These are phyloP conservation scores for Ophion ventricosus DNA, from an alignment of 2,888 invertebrate genomes.

Conservation along the genomic window DNA sequence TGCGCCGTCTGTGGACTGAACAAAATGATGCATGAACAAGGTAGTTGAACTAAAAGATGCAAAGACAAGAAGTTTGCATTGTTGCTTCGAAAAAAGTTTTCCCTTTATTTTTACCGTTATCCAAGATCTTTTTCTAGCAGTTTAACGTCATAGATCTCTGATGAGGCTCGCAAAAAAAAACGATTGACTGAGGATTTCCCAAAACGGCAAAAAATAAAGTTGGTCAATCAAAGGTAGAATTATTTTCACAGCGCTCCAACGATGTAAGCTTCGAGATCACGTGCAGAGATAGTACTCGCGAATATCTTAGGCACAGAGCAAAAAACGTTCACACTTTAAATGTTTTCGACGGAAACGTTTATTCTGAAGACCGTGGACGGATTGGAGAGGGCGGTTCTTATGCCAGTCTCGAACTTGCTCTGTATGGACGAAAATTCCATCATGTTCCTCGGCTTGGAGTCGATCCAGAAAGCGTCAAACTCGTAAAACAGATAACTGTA, in stretches of 20 bases:
- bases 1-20: too few species aligned
- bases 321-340: slow-evolving; percentile 80
- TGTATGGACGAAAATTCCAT: slow-evolving; percentile 97
- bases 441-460: slow-evolving; percentile 94
- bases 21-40: too few species aligned
- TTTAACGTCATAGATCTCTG: too few species aligned
- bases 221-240: not conserved
- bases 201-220: too few species aligned
- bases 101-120: too few species aligned
- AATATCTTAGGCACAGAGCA: not conserved
- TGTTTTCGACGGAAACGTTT: slow-evolving; percentile 90
- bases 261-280: not conserved
- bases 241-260: not conserved
- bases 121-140: too few species aligned
- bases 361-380: slow-evolving; percentile 90
- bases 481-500: slow-evolving; percentile 97
- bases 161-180: too few species aligned
- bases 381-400: slow-evolving; percentile 88
- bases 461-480: slow-evolving; percentile 97
- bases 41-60: too few species aligned
- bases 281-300: not conserved
- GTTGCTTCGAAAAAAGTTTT: too few species aligned
- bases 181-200: too few species aligned
- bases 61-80: too few species aligned
- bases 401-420: slow-evolving; percentile 92